phyloP scores from a whole-genome alignment of 2,113 vertebrate species.

The Microcebus griseorufus region DNA sequence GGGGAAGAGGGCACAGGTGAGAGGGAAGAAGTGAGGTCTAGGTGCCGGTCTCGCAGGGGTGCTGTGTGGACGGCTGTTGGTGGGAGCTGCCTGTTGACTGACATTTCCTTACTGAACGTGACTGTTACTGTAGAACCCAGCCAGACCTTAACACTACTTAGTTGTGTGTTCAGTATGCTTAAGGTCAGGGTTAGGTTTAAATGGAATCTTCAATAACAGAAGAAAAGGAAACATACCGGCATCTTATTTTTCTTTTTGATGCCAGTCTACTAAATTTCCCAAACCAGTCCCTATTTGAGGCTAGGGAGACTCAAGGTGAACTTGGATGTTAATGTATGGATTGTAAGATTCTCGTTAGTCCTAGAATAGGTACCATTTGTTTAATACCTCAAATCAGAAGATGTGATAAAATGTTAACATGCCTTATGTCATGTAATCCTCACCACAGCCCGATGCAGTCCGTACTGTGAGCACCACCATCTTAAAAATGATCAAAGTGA shows the following conservation, averaged over 20 bases:
- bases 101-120: neutral
- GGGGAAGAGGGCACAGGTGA: neutral
- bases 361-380: neutral
- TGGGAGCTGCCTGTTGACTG: neutral
- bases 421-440: neutral
- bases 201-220: slow-evolving; percentile 14
- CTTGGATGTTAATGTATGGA: neutral
- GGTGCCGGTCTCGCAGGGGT: neutral
- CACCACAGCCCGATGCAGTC: neutral
- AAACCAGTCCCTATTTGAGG: neutral
- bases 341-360: neutral
- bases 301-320: neutral
- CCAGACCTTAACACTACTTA: neutral
- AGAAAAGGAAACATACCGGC: neutral
- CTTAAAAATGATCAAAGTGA: neutral
- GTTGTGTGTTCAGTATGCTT: neutral
- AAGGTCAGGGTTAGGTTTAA: neutral
- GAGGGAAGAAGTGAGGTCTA: neutral
- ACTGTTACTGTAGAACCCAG: neutral
- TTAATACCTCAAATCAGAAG: neutral
- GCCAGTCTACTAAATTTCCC: neutral
- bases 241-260: neutral
- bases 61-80: neutral
- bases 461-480: neutral
- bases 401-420: neutral